A percentile compares a stretch with the other conserved stretches of the same genome.
phyloP scores from a whole-genome alignment of 2,888 invertebrate species.

The Amphipyra berbera region DNA sequence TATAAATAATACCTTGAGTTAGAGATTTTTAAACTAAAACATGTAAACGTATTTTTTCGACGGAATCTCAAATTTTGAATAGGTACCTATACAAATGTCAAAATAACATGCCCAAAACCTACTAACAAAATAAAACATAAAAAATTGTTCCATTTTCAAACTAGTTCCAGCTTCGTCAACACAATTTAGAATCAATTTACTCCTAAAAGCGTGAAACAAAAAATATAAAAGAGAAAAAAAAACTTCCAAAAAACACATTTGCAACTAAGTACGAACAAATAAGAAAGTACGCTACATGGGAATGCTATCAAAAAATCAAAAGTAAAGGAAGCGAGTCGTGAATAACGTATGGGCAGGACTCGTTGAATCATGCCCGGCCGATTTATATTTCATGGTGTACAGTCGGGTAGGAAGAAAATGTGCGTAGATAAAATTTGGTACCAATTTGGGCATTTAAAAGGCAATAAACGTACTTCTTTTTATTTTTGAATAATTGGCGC shows the following conservation, averaged over 20 bases:
- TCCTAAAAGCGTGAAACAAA: slow-evolving; percentile 11
- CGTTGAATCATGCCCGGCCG: slow-evolving; percentile 36
- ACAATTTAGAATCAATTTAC: slow-evolving; percentile 28
- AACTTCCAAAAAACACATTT: slow-evolving; percentile 38
- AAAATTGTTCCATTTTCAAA: neutral
- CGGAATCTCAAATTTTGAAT: too few relatives aligned
- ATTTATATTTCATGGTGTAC: slow-evolving; percentile 54
- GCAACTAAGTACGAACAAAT: slow-evolving; percentile 47
- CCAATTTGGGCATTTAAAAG: neutral
- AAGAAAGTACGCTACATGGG: slow-evolving; percentile 61
- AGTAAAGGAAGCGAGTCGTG: slow-evolving; percentile 58
- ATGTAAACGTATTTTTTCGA: too few relatives aligned
- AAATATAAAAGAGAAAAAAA: slow-evolving; percentile 13
- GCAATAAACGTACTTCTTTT: too few relatives aligned
- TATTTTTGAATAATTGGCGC: too few relatives aligned
- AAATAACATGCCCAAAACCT: too few relatives aligned
- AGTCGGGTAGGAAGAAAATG: slow-evolving; percentile 3
- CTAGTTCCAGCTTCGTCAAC: neutral
- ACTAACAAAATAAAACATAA: too few relatives aligned
- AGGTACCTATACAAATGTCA: too few relatives aligned
- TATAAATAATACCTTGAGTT: too few relatives aligned
- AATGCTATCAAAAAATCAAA: slow-evolving; percentile 71
- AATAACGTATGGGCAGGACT: slow-evolving; percentile 64
- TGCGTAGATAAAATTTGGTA: neutral
- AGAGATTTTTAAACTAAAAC: too few relatives aligned